Conservation (phyloP, 2,113 vertebrate genomes). For the Hemiscyllium ocellatum region DNA sequence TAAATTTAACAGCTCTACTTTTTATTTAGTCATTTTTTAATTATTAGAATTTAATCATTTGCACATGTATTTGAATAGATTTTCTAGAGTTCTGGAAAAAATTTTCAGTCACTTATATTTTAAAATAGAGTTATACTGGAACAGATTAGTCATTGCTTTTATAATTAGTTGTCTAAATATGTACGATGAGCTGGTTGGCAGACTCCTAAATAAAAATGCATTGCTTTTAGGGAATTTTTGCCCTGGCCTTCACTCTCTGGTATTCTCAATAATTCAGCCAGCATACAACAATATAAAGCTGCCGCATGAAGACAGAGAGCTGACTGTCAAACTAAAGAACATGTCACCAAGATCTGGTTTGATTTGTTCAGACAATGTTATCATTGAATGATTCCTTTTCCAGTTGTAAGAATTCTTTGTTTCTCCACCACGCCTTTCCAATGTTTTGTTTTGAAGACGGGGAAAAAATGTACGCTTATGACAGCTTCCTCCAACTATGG, state of each 20-base stretch:
- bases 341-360: not conserved
- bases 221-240: not conserved
- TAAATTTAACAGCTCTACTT: not conserved
- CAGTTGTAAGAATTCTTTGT: not conserved
- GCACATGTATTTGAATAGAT: not conserved
- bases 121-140: not conserved
- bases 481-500: not conserved
- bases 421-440: not conserved
- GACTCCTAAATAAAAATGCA: conserved; percentile 8
- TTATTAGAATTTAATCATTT: not conserved
- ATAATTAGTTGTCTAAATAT: not conserved
- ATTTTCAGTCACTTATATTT: conserved; percentile 3
- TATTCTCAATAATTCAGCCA: not conserved
- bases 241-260: not conserved
- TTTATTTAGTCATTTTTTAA: not conserved
- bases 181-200: not conserved
- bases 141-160: not conserved
- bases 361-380: not conserved
- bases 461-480: not conserved
- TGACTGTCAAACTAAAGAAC: not conserved
- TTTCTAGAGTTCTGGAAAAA: not conserved
- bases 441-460: not conserved
- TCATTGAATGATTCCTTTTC: not conserved
- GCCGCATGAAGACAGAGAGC: not conserved
- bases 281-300: not conserved